Base-by-base conservation (phyloP, 2,797 vertebrate genomes). In the Xenentodon cancila region DNA sequence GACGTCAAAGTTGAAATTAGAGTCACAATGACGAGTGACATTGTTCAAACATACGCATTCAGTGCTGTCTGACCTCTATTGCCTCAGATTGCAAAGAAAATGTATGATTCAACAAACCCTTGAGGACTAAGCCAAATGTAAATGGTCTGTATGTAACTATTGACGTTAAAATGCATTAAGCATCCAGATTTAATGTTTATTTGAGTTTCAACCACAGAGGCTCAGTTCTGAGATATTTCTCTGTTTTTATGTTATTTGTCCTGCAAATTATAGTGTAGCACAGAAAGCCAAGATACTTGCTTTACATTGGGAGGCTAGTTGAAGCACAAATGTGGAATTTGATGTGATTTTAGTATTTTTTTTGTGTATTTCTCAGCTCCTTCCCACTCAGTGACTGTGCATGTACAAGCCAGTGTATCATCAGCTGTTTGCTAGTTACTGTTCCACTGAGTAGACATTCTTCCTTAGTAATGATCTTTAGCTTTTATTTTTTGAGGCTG, bases 401-500 rank as follows among this genome's bases (percentile, higher is more conserved):
- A 17, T 84, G 49, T 79, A 77, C 73, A 85, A 79, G 66, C 70
- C 65, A 45, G 67, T 43, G 54, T 75, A 71, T 83, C 77, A 77
- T 84, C 71, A 80, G 83, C 83, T 85, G 77, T 75, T 80, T 75
- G 67, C 48, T 47, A 64, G 72, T 60, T 78, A 64, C 73, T 78
- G 66, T 79, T 79, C 37, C 46, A 71, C 60, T 3, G 34, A 74
- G 51, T 84, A 80, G 80, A 85, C 72, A 43, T 63, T 84, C 77
- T 61, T 27, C 71, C 66, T 59, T 62, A 70, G 79, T 80, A 80
- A 87, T 87, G 84, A 90, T 90, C 84, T 87, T 54, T 15, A 63
- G 75, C 83, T 85, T 90, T 88, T 82, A 84, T 89, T 90, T 85
- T 84, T 75, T 50, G 47, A n/a, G 73, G 71, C 84, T 34, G 76